Evolutionary conservation across 2,888 invertebrate genomes (phyloP).

Genomic region (Meiosimyza decipiens): DNA sequence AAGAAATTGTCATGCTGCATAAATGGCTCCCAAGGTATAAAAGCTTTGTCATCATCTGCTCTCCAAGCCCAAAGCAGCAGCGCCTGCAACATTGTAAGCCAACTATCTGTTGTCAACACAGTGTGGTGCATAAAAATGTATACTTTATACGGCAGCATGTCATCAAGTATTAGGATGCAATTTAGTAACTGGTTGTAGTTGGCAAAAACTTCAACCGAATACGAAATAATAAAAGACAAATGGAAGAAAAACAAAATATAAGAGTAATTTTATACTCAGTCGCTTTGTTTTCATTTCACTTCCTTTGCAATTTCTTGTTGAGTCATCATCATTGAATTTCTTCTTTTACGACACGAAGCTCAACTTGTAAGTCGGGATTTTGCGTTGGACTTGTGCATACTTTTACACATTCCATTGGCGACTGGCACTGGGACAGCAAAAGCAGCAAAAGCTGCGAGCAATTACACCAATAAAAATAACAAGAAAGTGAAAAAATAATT

Average conservation of each 20-base stretch:
- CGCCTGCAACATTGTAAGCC: too few relatives aligned
- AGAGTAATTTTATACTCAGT: too few relatives aligned
- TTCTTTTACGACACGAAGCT: not conserved
- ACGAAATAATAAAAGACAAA: not conserved
- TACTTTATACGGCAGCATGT: conserved; percentile 44
- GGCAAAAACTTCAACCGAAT: not conserved
- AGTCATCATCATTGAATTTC: conserved; percentile 16
- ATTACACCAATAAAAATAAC: not conserved
- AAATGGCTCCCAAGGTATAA: too few relatives aligned
- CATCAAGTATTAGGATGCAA: conserved; percentile 41
- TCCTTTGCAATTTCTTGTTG: conserved; percentile 16
- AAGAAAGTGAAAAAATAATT: not conserved
- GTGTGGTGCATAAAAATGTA: conserved; percentile 42
- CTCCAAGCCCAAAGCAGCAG: too few relatives aligned
- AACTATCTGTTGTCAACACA: conserved; percentile 1
- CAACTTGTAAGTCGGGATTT: conserved; percentile 9
- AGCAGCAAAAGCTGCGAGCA: too few relatives aligned
- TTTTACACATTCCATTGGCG: too few relatives aligned
- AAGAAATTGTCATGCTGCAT: too few relatives aligned
- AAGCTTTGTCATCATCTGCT: too few relatives aligned
- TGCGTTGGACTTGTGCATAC: not conserved
- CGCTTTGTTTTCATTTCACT: not conserved
- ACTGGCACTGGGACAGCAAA: too few relatives aligned
- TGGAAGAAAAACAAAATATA: not conserved
- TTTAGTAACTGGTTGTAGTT: not conserved